phyloP scores from a whole-genome alignment of 2,888 invertebrate genomes.

The Brenthis daphne region DNA sequence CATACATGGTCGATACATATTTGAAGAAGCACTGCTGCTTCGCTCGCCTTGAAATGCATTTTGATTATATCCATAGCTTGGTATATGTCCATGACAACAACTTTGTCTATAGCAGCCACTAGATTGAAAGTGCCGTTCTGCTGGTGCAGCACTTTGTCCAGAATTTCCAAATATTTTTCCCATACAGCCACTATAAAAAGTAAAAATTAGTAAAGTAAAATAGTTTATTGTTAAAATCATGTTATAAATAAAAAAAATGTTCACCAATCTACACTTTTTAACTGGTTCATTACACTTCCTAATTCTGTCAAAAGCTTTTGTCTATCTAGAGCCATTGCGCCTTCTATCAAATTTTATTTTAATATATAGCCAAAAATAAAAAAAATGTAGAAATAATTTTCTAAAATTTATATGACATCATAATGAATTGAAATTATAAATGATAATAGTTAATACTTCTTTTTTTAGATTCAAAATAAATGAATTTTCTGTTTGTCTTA shows the following conservation, averaged over 20 bases:
- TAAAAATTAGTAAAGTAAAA: background rate
- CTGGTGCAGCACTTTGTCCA: conserved; percentile 36
- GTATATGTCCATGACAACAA: conserved; percentile 49
- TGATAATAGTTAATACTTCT: background rate
- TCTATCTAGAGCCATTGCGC: conserved; percentile 66
- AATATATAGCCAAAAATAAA: conserved; percentile 23
- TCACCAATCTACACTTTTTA: conserved; percentile 74
- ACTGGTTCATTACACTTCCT: conserved; percentile 73
- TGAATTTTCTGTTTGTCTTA: background rate
- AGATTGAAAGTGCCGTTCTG: conserved; percentile 37
- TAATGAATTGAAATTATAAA: conserved; percentile 7
- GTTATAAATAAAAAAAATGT: conserved; percentile 37
- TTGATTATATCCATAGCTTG: conserved; percentile 44
- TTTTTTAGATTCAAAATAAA: conserved; percentile 10
- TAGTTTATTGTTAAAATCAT: background rate
- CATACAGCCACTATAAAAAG: conserved; percentile 71
- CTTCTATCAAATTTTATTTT: conserved; percentile 26
- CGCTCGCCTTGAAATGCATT: conserved; percentile 51
- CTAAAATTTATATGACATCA: conserved; percentile 5
- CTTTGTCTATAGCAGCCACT: conserved; percentile 52
- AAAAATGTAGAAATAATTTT: conserved; percentile 10
- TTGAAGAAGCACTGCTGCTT: conserved; percentile 36
- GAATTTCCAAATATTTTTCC: conserved; percentile 66
- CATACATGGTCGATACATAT: conserved; percentile 48
- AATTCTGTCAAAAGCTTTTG: conserved; percentile 71